Conservation (phyloP, 2,113 vertebrate genomes). For the Gila orcuttii region DNA sequence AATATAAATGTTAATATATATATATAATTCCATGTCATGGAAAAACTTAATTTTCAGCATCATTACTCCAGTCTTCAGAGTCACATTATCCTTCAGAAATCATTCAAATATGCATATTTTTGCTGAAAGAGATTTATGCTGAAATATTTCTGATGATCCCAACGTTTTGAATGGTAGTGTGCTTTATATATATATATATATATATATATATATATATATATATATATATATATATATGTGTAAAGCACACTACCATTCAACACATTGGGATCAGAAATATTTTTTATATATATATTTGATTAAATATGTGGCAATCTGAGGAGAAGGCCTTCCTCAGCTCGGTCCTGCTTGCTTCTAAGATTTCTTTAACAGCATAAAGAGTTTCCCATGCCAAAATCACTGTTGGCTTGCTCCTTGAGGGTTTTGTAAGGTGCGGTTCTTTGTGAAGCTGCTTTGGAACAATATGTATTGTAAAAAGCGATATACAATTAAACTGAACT, state of each 20-base stretch:
- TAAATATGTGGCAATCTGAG: background rate
- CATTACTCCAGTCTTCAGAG: background rate
- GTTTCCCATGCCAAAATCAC: background rate
- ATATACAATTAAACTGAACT: background rate
- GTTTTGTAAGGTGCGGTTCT: background rate
- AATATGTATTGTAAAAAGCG: conserved; percentile 12
- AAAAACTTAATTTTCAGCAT: no score
- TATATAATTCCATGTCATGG: no score
- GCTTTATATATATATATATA: no score
- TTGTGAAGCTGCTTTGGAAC: conserved; percentile 8
- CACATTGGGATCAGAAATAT: no score
- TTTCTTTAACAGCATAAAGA: background rate
- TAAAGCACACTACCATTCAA: no score
- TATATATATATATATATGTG: no score
- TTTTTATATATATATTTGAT: background rate
- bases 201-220: no score
- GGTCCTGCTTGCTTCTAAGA: background rate
- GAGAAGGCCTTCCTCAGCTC: background rate
- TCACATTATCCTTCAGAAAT: background rate
- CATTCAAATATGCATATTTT: background rate
- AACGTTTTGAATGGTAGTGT: no score
- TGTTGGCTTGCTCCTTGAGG: background rate
- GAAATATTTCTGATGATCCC: no score
- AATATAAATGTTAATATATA: no score
- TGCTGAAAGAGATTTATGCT: no score